Evolutionary conservation across 2,113 vertebrate species (phyloP).

Genomic region (Platanista minor): DNA sequence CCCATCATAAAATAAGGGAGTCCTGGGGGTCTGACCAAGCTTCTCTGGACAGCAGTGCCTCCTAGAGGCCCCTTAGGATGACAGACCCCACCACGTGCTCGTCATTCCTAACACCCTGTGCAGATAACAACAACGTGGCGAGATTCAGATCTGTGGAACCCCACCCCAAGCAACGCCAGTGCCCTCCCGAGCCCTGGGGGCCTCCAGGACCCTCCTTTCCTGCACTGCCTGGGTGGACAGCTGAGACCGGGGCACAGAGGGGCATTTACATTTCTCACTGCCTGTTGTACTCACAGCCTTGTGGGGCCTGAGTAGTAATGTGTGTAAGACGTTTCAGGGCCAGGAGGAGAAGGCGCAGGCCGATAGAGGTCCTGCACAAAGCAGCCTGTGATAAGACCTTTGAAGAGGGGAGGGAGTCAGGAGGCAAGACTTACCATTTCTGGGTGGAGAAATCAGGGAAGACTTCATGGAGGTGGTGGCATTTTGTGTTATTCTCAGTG

Average conservation of each 20-base stretch:
- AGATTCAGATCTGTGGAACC: background rate
- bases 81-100: too few relatives aligned
- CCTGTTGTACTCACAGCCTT: background rate
- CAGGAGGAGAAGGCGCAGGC: background rate
- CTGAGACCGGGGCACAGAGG: background rate
- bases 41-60: background rate
- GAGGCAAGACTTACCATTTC: background rate
- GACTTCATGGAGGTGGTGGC: background rate
- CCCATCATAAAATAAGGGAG: background rate
- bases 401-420: background rate
- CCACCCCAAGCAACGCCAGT: background rate
- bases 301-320: background rate
- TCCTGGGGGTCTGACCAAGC: background rate
- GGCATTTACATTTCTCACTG: background rate
- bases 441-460: background rate
- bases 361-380: background rate
- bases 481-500: background rate
- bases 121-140: fast-evolving
- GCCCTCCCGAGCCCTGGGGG: background rate
- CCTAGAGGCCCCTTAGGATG: background rate
- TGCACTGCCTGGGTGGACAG: too few relatives aligned
- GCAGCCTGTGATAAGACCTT: background rate
- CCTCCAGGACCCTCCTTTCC: background rate
- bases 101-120: background rate
- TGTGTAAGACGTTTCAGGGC: background rate